Conservation (phyloP, 2,888 invertebrate genomes). For the Xestia xanthographa region DNA sequence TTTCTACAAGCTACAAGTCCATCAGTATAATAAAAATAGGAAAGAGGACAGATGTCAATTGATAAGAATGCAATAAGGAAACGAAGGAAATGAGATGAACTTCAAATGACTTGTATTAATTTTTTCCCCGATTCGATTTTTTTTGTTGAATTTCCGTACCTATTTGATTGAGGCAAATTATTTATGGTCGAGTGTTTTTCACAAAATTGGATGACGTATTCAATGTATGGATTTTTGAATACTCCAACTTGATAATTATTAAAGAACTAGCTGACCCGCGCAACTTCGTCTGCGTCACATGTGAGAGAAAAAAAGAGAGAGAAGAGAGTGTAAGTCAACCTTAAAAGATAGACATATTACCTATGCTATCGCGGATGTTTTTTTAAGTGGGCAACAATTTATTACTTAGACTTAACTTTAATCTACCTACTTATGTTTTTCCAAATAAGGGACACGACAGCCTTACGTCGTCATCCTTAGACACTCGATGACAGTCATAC, state of each 20-base stretch:
- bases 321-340: no score
- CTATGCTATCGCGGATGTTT: no score
- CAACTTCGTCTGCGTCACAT: no score
- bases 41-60: constrained; percentile 43
- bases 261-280: no score
- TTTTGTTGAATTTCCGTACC: background rate
- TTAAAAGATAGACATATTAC: no score
- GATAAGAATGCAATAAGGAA: constrained; percentile 55
- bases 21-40: constrained; percentile 6
- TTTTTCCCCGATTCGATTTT: constrained; percentile 10
- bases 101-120: constrained; percentile 42
- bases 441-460: no score
- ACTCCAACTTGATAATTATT: background rate
- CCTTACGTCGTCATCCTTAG: no score
- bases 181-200: background rate
- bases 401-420: no score
- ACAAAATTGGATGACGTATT: background rate
- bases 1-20: background rate
- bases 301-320: no score
- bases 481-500: no score
- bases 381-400: no score
- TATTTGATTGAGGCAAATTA: background rate
- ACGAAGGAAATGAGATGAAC: constrained; percentile 48
- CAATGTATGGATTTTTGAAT: background rate
- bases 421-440: no score